Conservation (phyloP, 2,888 invertebrate species). For the Endomychus coccineus region DNA sequence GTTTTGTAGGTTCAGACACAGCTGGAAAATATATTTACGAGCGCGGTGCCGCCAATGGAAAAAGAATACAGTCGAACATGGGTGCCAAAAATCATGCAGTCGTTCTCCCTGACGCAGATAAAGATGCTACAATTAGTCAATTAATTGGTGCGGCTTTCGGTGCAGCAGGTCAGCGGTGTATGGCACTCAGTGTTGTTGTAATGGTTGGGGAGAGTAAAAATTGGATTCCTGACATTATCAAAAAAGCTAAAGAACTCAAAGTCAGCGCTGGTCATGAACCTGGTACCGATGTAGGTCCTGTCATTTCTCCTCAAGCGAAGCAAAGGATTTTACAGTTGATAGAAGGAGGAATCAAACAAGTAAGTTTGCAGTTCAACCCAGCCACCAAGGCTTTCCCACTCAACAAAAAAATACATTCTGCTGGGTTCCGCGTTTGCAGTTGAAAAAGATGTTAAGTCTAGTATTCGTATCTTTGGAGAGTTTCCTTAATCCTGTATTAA, state of each 20-base stretch:
- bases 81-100: slow-evolving; percentile 99
- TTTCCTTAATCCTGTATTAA: no score
- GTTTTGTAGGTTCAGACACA: slow-evolving; percentile 95
- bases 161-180: slow-evolving; percentile 98
- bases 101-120: slow-evolving; percentile 95
- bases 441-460: no score
- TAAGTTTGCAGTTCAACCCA: no score
- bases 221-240: slow-evolving; percentile 91
- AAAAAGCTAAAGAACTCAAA: slow-evolving; percentile 67
- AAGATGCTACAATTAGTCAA: slow-evolving; percentile 91
- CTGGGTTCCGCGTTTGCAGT: no score
- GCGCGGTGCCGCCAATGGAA: slow-evolving; percentile 82
- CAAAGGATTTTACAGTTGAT: slow-evolving; percentile 72
- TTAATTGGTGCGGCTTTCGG: slow-evolving; percentile 90
- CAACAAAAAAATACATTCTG: no score
- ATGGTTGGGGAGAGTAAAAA: slow-evolving; percentile 83
- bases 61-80: slow-evolving; percentile 94
- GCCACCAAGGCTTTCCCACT: no score
- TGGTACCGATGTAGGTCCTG: slow-evolving; percentile 81
- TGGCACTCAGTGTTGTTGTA: slow-evolving; percentile 94
- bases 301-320: slow-evolving; percentile 89
- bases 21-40: slow-evolving; percentile 96
- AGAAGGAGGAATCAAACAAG: slow-evolving; percentile 60
- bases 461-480: no score
- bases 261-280: slow-evolving; percentile 86